Conservation (phyloP, 2,113 vertebrate genomes). For the Riparia riparia region DNA sequence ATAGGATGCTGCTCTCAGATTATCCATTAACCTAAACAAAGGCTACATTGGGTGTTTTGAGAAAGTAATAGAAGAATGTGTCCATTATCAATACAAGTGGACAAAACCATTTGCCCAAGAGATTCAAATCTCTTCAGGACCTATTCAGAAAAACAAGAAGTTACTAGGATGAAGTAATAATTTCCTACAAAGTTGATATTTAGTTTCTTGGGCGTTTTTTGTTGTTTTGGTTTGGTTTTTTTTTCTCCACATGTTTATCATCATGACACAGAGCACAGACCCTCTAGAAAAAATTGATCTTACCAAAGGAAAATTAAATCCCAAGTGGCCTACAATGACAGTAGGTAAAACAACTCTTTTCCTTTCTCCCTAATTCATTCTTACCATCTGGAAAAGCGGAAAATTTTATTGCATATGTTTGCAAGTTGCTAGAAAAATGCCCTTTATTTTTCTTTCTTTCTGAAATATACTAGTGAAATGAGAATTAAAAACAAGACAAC, state of each 20-base stretch:
- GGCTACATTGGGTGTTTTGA: not conserved
- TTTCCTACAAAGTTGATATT: not conserved
- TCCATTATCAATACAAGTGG: not conserved
- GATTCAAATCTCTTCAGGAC: not conserved
- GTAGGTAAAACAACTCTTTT: not conserved
- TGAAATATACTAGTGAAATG: not conserved
- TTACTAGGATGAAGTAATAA: not conserved
- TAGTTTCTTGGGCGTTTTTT: not conserved
- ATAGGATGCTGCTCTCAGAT: not conserved
- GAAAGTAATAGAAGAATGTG: not conserved
- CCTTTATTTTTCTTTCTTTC: not conserved
- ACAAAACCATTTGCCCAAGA: not conserved
- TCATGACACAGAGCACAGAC: not conserved
- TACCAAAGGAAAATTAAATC: not conserved
- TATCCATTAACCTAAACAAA: not conserved
- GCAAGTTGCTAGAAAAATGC: not conserved
- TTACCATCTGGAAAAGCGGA: not conserved
- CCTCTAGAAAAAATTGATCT: not conserved
- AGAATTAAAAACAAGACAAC: not conserved
- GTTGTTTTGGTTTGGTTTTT: too few relatives aligned
- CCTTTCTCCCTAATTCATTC: not conserved
- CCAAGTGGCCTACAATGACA: not conserved
- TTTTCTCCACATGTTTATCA: accelerated
- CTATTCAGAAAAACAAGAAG: not conserved
- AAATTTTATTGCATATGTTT: not conserved